phyloP scores from a whole-genome alignment of 2,888 invertebrate genomes.

The Chouioia cunea region DNA sequence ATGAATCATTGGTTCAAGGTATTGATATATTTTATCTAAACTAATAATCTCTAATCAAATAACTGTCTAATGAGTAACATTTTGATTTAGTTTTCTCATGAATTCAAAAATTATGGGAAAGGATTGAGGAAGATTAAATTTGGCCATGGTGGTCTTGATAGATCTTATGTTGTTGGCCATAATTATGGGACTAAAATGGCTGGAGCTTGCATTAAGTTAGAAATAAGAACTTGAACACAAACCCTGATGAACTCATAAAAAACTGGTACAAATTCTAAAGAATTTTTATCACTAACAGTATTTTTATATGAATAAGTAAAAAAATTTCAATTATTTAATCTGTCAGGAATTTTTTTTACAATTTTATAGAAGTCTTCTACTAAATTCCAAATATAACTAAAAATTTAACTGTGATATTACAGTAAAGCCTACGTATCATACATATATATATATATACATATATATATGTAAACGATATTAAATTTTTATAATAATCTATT shows the following conservation, averaged over 20 bases:
- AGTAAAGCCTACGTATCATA: too few relatives aligned
- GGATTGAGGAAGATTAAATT: constrained; percentile 71
- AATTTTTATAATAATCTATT: constrained; percentile 1
- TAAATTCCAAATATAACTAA: neutral
- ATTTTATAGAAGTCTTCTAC: neutral
- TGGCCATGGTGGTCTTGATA: constrained; percentile 72
- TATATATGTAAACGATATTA: constrained; percentile 3
- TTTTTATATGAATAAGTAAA: neutral
- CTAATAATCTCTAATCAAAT: neutral
- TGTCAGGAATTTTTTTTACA: neutral
- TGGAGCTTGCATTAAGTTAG: constrained; percentile 67
- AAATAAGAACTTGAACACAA: constrained; percentile 33
- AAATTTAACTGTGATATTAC: constrained; percentile 15
- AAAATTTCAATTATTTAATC: neutral
- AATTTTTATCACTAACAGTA: constrained; percentile 11
- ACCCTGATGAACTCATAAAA: neutral
- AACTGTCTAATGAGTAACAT: neutral
- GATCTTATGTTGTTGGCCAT: constrained; percentile 73
- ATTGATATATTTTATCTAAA: neutral
- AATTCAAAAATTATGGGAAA: constrained; percentile 70
- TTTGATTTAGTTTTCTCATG: constrained; percentile 65
- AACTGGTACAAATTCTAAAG: constrained; percentile 21
- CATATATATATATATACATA: neutral
- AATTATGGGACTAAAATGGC: constrained; percentile 78
- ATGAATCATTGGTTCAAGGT: constrained; percentile 62